These are phyloP conservation scores for Poecilia latipinna DNA, from an alignment of 2,113 vertebrate species.

Conservation along the genomic window DNA sequence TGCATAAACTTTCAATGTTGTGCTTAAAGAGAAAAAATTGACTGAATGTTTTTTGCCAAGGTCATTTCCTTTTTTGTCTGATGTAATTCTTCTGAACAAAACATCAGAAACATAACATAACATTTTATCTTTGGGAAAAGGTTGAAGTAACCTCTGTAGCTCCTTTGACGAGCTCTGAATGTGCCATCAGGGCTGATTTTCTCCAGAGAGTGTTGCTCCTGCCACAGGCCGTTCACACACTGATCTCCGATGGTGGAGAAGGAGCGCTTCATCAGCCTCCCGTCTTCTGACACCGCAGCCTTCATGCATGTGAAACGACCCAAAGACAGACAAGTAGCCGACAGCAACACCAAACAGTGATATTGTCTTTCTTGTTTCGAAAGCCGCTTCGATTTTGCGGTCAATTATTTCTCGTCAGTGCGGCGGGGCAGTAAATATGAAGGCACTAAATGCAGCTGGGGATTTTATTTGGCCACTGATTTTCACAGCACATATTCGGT, in stretches of 20 bases:
- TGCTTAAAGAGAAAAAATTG: not conserved
- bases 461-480: not conserved
- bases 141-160: constrained; percentile 85
- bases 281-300: constrained; percentile 86
- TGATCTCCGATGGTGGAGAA: constrained; percentile 98
- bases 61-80: not conserved
- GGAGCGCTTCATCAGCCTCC: constrained; percentile 91
- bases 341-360: not conserved
- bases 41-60: not conserved
- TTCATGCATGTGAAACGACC: constrained; percentile 57
- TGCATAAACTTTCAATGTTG: too few species aligned
- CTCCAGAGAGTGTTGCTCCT: constrained; percentile 96
- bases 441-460: not conserved
- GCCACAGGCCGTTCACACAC: constrained; percentile 91
- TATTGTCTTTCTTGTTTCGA: not conserved
- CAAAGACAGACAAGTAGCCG: constrained; percentile 3
- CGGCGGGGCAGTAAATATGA: not conserved
- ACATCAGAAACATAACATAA: not conserved
- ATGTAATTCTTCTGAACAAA: not conserved
- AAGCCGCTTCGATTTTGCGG: not conserved
- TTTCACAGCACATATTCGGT: constrained; percentile 8
- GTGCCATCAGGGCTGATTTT: constrained; percentile 88
- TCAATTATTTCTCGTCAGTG: constrained; percentile 3
- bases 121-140: not conserved
- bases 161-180: constrained; percentile 89